Conservation (phyloP, 2,888 invertebrate species). For the Drosophila anceps region DNA sequence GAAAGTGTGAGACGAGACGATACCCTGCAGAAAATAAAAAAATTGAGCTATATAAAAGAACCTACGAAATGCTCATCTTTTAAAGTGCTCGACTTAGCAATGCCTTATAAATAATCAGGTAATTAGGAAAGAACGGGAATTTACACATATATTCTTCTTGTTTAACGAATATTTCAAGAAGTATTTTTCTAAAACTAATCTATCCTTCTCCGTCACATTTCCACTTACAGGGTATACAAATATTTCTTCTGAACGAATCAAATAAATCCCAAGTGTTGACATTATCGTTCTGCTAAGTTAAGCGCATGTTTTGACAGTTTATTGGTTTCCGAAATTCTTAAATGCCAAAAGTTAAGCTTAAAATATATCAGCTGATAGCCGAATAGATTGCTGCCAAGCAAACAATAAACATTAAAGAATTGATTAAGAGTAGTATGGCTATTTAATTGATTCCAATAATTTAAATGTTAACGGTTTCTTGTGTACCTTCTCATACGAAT, state of each 20-base stretch:
- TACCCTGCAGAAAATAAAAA: conserved; percentile 18
- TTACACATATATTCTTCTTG: neutral
- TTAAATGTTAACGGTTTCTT: neutral
- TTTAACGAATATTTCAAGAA: neutral
- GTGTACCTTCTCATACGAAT: conserved; percentile 1
- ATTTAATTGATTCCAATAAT: conserved; percentile 9
- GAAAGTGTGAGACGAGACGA: neutral
- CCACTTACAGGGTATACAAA: conserved; percentile 17
- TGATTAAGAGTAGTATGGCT: conserved; percentile 6
- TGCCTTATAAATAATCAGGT: neutral
- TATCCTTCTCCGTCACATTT: neutral
- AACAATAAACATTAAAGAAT: conserved; percentile 3
- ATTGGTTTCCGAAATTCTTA: conserved; percentile 37
- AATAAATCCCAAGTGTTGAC: conserved; percentile 54
- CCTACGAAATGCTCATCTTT: neutral
- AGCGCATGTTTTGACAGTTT: conserved; percentile 49
- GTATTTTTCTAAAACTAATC: neutral
- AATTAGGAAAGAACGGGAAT: neutral
- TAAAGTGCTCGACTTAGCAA: neutral
- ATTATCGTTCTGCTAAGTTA: conserved; percentile 50
- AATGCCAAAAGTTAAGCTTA: conserved; percentile 41
- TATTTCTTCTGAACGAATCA: conserved; percentile 35
- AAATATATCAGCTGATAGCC: conserved; percentile 18
- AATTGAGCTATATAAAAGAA: neutral
- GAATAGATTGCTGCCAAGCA: conserved; percentile 11